Percentiles rank a stretch among this genome's conserved stretches.
These are phyloP conservation scores for Phrynocephalus guinanensis DNA, from an alignment of 2,797 vertebrate genomes.

Conservation along the genomic window DNA sequence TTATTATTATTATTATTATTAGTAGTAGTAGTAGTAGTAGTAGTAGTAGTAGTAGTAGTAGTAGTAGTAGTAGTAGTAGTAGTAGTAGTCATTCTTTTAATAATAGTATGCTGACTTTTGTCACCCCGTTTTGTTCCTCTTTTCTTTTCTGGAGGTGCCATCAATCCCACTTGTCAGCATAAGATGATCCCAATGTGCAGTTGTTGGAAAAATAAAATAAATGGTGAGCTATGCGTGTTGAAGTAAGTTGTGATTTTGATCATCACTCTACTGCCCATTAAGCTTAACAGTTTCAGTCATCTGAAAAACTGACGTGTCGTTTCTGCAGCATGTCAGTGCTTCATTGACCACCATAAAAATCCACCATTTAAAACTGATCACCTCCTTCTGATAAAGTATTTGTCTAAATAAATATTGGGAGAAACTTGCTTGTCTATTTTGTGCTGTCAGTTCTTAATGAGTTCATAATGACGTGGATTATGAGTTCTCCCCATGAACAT, in stretches of 20 bases:
- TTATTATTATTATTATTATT: background rate
- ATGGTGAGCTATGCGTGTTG: constrained; percentile 41
- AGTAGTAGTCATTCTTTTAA: too few relatives aligned
- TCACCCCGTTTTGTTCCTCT: constrained; percentile 33
- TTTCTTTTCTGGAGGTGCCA: constrained; percentile 45
- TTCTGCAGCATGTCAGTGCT: constrained; percentile 54
- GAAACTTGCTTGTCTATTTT: constrained; percentile 36
- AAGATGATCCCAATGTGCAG: constrained; percentile 47
- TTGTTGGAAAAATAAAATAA: constrained; percentile 61
- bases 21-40: too few relatives aligned
- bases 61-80: too few relatives aligned
- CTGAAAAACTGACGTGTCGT: constrained; percentile 61
- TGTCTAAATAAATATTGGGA: constrained; percentile 62
- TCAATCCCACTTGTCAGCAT: constrained; percentile 58
- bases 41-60: too few relatives aligned
- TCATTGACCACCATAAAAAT: constrained; percentile 62
- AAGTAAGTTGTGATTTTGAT: constrained; percentile 66
- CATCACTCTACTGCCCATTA: constrained; percentile 62
- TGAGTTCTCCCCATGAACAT: background rate
- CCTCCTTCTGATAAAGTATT: constrained; percentile 36
- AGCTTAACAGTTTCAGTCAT: constrained; percentile 60
- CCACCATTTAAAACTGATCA: constrained; percentile 52
- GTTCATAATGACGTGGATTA: constrained; percentile 6
- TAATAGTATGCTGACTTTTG: too few relatives aligned
- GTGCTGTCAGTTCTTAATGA: constrained; percentile 55